Base-by-base conservation (phyloP, 2,888 invertebrate genomes). In the Nymphalis polychloros region DNA sequence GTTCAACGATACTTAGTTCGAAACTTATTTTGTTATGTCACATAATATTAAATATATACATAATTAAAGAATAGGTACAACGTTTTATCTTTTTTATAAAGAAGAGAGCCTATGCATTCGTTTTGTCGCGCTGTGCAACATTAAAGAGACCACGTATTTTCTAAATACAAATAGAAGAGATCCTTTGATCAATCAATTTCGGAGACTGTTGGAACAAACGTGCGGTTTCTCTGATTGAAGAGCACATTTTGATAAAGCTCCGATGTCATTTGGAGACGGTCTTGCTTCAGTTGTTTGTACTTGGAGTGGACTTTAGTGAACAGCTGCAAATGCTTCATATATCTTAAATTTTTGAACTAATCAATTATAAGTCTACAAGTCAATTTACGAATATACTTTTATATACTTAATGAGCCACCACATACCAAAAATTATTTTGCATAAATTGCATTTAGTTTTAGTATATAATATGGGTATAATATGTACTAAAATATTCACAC, bases 171-270 rank as follows among this genome's bases (percentile, higher is more conserved):
- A 20, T n/a, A 20, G 35, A 46, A 20, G 20, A 31, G 35, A 27
- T 35, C 52, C 61, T 66, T 61, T 66, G 66, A 61, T 53, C 61
- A 66, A 66, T 66, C 66, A 66, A 60, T 53, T 52, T 8, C 23
- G 46, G 41, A 49, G 55, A 55, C 17, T 20, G 48, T 53, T 13
- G 27, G 47, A 61, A 66, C 47, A 47, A 55, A 20, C 52, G 31
- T 61, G 60, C 31, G 53, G 65, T 60, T 46, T 27, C 17, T 20
- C 27, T 60, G 60, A 65, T 65, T 65, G 27, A 52, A 47, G 47
- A 53, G 41, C 10, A 46, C 7, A n/a, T 16, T 64, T 35, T 64
- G 10, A 60, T 17, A 19, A 60, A 23, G 50, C 27, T 19, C 31
- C 47, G 53, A 47, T n/a, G 52, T 65, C 52, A 47, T 31, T 27